Conservation (phyloP, 1,140 invertebrate genomes). For the Adelges cooleyi region DNA sequence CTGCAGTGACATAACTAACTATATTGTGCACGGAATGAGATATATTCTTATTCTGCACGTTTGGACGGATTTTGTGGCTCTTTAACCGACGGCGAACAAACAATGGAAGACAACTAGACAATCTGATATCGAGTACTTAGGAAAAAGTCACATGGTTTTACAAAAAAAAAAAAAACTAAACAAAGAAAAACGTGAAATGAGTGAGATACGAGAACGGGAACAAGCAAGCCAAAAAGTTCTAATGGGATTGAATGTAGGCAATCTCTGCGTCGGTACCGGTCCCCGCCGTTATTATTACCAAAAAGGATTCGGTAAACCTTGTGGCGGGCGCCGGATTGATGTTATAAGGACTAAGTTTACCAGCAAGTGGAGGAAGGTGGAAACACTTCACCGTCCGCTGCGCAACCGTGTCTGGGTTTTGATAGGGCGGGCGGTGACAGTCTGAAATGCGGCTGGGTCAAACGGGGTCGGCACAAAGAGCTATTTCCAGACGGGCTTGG, state of each 20-base stretch:
- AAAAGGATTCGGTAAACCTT: slow-evolving; percentile 3
- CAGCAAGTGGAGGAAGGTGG: not conserved
- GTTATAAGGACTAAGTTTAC: not conserved
- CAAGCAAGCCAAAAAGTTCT: slow-evolving; percentile 22
- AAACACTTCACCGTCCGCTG: slow-evolving; percentile 10
- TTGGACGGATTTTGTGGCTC: slow-evolving; percentile 10
- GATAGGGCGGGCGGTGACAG: not conserved
- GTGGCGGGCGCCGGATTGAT: slow-evolving; percentile 14
- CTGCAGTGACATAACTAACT: slow-evolving; percentile 11
- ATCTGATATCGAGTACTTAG: slow-evolving; percentile 17
- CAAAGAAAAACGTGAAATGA: not conserved
- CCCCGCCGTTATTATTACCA: not conserved
- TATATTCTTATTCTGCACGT: slow-evolving; percentile 15
- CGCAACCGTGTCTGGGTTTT: slow-evolving; percentile 17
- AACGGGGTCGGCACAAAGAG: slow-evolving; percentile 26
- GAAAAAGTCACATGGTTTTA: slow-evolving; percentile 5
- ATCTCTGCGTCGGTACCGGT: not conserved
- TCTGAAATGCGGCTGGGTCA: slow-evolving; percentile 21
- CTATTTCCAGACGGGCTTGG: slow-evolving; percentile 23
- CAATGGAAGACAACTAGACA: slow-evolving; percentile 5
- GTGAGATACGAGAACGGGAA: not conserved
- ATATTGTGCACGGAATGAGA: not conserved
- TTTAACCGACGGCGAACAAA: slow-evolving; percentile 8
- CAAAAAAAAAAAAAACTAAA: not conserved
- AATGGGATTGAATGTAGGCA: slow-evolving; percentile 11